phyloP scores from a whole-genome alignment of 2,113 vertebrate genomes.

The Indicator indicator region DNA sequence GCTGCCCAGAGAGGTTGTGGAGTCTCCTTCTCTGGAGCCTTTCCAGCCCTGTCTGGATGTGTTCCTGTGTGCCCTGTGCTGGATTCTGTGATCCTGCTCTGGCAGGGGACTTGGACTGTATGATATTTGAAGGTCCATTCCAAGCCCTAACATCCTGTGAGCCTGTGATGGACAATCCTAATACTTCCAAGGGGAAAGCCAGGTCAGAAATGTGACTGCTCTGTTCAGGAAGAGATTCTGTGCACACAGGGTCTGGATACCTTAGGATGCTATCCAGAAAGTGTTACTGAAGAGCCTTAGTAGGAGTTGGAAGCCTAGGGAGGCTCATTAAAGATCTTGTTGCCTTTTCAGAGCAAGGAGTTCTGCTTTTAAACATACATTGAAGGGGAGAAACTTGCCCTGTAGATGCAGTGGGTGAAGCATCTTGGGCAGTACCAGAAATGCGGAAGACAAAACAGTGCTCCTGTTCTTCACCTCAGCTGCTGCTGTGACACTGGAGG shows the following conservation, averaged over 20 bases:
- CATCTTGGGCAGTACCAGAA: background rate
- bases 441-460: background rate
- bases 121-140: too few species aligned
- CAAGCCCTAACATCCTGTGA: too few species aligned
- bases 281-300: background rate
- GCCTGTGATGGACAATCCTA: background rate
- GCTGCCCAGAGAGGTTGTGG: too few species aligned
- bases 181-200: background rate
- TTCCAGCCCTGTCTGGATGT: too few species aligned
- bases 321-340: background rate
- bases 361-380: background rate
- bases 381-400: background rate
- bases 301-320: background rate
- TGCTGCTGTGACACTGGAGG: background rate
- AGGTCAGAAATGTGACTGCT: background rate
- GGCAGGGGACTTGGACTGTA: too few species aligned
- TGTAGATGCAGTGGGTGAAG: background rate
- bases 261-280: background rate
- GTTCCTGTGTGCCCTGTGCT: too few species aligned
- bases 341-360: background rate
- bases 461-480: background rate
- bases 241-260: background rate
- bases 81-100: too few species aligned
- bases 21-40: too few species aligned
- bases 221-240: background rate